A percentile compares a stretch with the other conserved stretches of the same genome.
Evolutionary conservation across 2,888 invertebrate genomes (phyloP).

Genomic region (Lutraria lutraria): DNA sequence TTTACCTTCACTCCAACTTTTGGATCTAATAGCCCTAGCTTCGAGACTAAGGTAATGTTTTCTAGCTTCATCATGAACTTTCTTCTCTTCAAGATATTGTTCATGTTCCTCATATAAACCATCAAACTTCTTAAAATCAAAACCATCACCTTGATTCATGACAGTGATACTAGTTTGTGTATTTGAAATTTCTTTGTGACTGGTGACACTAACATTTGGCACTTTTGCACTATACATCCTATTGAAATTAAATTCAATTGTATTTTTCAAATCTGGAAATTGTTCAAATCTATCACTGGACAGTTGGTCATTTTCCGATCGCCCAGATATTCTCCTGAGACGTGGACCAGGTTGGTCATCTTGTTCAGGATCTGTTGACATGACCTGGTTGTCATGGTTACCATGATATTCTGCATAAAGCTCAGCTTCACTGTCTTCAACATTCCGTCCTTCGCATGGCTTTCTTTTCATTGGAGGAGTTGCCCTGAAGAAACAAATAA

Average conservation of each 20-base stretch:
- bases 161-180: neutral
- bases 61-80: constrained; percentile 50
- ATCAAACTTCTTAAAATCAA: constrained; percentile 81
- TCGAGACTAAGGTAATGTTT: constrained; percentile 33
- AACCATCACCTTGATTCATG: constrained; percentile 39
- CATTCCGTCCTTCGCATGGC: constrained; percentile 81
- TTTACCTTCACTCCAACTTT: constrained; percentile 81
- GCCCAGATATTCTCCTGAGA: constrained; percentile 47
- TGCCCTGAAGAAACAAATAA: constrained; percentile 66
- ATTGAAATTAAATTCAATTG: constrained; percentile 83
- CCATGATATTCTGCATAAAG: constrained; percentile 84
- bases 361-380: constrained; percentile 39
- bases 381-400: constrained; percentile 63
- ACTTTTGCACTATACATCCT: constrained; percentile 34
- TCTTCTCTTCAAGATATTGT: constrained; percentile 67
- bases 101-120: constrained; percentile 79
- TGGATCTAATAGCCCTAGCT: constrained; percentile 60
- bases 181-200: neutral
- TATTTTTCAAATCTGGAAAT: constrained; percentile 80
- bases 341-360: constrained; percentile 50
- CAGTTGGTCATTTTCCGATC: constrained; percentile 18
- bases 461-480: constrained; percentile 78
- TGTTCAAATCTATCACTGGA: constrained; percentile 63
- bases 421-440: constrained; percentile 84
- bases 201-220: neutral